A percentile compares a stretch with the other conserved stretches of the same genome.
Conservation (phyloP, 2,113 vertebrate species). For the Centropristis striata region DNA sequence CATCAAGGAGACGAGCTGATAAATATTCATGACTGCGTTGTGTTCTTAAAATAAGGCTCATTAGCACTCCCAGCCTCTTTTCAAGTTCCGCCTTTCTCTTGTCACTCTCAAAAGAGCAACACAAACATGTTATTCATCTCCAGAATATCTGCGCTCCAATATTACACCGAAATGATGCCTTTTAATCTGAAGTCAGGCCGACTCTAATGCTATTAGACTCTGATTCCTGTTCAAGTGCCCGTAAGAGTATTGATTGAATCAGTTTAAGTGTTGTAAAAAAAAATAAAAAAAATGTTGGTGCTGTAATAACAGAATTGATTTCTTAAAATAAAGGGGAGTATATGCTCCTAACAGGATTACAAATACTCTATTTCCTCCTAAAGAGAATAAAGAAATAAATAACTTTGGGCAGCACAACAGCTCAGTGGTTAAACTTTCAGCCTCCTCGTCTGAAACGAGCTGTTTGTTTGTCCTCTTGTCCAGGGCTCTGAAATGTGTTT, state of each 20-base stretch:
- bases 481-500: too few species aligned
- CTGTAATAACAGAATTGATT: constrained; percentile 25
- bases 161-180: constrained; percentile 21
- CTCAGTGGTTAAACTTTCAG: neutral
- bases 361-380: neutral
- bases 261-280: constrained; percentile 4
- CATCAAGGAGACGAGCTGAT: constrained; percentile 74
- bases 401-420: neutral
- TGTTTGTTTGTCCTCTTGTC: neutral
- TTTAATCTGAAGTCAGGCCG: constrained; percentile 15
- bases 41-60: constrained; percentile 87
- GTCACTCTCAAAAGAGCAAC: constrained; percentile 77
- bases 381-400: neutral
- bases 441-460: neutral
- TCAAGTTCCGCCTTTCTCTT: constrained; percentile 77
- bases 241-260: constrained; percentile 26
- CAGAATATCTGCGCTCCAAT: constrained; percentile 30
- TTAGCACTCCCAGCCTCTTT: constrained; percentile 82
- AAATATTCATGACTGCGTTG: constrained; percentile 83
- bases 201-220: neutral
- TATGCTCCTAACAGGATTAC: constrained; percentile 14
- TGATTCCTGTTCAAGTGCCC: neutral
- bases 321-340: constrained; percentile 29
- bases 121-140: constrained; percentile 67
- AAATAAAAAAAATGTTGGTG: constrained; percentile 6